Base-by-base conservation (phyloP, 2,113 vertebrate species). In the Dascyllus trimaculatus region DNA sequence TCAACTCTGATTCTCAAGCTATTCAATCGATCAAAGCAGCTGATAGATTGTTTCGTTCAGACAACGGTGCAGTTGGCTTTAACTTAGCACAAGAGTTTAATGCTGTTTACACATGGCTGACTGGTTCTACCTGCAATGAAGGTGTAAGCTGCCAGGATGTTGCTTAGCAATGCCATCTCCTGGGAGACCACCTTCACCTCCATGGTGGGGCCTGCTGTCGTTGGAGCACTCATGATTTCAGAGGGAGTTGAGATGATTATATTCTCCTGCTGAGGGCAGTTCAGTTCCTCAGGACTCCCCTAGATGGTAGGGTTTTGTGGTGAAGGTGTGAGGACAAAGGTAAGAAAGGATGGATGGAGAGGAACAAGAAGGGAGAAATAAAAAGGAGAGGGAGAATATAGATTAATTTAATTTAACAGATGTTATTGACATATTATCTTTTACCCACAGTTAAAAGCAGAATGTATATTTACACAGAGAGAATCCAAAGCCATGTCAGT, bases 131-230 rank as follows among this genome's bases (percentile, higher is more conserved):
- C 97, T 94, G 96, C 93, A 80, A 98, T 90, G 78, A 97, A 98
- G 84, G 96, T 96, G 74, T 96, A 98, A 3, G 97, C 95, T 9
- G 96, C 97, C 77, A 99, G 89, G 72, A 97, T 83, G 89, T 96
- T 98, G 95, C 96, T 99, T 75, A 99, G 94, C 72, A 98, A 77
- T 21, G 96, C 95, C 97, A 98, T 98, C 86, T 97, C 95, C 0
- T 91, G 71, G 83, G 76, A 92, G 66, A 93, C 90, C 7, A 93
- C 92, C 78, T 90, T 80, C 4, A 93, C 94, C 81, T 97, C 96
- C 78, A 92, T 92, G 86, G 85, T 90, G 84, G 80, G 88, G 89
- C 64, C 87, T 0, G 77, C 91, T 43, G 75, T 80, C 4, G 78
- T 54, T 58, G 89, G 87, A 75, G 92, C 75, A 86, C 94, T 94